A percentile compares a stretch with the other conserved stretches of the same genome.
phyloP scores from a whole-genome alignment of 2,113 vertebrate species.

The Athene cunicularia region DNA sequence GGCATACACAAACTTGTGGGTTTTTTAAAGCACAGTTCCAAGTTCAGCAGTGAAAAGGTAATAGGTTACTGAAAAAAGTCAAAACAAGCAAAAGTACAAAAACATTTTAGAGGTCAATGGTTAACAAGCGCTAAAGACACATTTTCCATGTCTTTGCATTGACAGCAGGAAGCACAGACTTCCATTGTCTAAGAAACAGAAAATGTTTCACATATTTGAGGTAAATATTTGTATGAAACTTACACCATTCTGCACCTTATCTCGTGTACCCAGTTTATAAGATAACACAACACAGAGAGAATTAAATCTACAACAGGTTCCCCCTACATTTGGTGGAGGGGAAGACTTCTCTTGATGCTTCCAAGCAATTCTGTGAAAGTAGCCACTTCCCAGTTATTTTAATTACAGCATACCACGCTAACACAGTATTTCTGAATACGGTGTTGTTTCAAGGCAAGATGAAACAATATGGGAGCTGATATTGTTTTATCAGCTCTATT shows the following conservation, averaged over 20 bases:
- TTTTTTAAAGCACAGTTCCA: background rate
- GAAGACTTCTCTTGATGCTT: background rate
- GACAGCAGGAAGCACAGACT: slow-evolving; percentile 6
- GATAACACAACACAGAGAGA: background rate
- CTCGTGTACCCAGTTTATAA: background rate
- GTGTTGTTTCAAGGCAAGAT: background rate
- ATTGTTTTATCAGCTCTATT: background rate
- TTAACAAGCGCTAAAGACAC: background rate
- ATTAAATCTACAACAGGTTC: background rate
- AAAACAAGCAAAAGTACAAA: background rate
- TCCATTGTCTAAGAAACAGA: background rate
- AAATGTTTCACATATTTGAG: slow-evolving; percentile 3
- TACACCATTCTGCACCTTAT: background rate
- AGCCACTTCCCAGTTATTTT: background rate
- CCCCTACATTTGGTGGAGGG: background rate
- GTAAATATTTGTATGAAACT: background rate
- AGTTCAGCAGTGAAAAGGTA: background rate
- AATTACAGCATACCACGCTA: background rate
- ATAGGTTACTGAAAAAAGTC: background rate
- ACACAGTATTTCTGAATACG: background rate
- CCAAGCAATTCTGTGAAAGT: background rate
- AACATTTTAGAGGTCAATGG: background rate
- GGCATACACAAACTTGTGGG: background rate
- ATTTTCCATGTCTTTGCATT: slow-evolving; percentile 12
- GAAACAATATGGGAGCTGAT: background rate